Percentiles rank a stretch among this genome's conserved stretches.
These are phyloP conservation scores for Chrosomus eos DNA, from an alignment of 2,797 vertebrate genomes.

Conservation along the genomic window DNA sequence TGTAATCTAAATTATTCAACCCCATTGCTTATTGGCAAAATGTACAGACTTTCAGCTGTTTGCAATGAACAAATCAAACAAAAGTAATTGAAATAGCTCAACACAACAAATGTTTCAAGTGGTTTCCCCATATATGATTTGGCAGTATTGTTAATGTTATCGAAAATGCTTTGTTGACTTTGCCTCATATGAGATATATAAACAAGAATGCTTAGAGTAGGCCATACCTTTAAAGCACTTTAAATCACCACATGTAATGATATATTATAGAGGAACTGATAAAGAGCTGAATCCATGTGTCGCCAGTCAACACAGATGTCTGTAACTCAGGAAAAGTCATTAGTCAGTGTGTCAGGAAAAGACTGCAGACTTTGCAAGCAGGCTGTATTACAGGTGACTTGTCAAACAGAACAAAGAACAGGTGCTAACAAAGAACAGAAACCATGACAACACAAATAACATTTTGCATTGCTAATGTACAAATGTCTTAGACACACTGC, in stretches of 20 bases:
- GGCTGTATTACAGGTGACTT: slow-evolving; percentile 10
- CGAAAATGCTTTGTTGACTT: too few species aligned
- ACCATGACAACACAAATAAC: slow-evolving; percentile 37
- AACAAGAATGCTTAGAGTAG: background rate
- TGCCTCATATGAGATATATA: too few species aligned
- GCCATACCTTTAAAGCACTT: background rate
- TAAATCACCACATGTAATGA: background rate
- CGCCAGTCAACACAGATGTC: background rate
- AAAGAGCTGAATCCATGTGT: background rate
- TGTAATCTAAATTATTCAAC: too few species aligned
- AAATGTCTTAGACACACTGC: background rate
- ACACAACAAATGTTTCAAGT: too few species aligned
- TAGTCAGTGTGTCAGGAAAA: slow-evolving; percentile 18
- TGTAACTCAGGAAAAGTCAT: slow-evolving; percentile 19
- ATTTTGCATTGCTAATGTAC: background rate
- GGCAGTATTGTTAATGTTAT: too few species aligned
- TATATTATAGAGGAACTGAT: background rate
- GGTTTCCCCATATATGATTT: too few species aligned
- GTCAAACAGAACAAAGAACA: slow-evolving; percentile 26
- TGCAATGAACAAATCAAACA: too few species aligned
- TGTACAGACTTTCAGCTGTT: too few species aligned
- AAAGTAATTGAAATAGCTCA: too few species aligned
- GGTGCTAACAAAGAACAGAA: slow-evolving; percentile 33
- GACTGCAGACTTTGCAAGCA: background rate
- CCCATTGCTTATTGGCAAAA: too few species aligned